Conservation (phyloP, 2,888 invertebrate species). For the Netelia inedita region DNA sequence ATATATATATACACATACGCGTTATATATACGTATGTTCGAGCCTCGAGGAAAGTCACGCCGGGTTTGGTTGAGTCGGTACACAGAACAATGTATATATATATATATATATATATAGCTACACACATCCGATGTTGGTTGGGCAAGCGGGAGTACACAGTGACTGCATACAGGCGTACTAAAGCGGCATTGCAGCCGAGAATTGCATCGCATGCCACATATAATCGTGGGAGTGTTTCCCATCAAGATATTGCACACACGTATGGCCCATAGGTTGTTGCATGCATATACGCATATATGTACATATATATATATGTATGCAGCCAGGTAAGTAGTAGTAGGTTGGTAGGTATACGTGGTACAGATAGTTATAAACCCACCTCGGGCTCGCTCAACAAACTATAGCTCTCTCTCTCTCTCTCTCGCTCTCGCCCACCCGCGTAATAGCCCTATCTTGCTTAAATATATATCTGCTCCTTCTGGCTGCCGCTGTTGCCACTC, state of each 20-base stretch:
- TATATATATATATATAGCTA: constrained; percentile 6
- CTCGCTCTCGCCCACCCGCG: constrained; percentile 75
- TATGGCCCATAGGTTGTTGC: constrained; percentile 63
- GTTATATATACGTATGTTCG: constrained; percentile 62
- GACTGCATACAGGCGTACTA: constrained; percentile 9
- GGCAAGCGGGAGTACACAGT: constrained; percentile 74
- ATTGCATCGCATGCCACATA: constrained; percentile 82
- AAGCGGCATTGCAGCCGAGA: constrained; percentile 70
- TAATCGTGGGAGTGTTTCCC: constrained; percentile 84
- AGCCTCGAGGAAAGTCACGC: constrained; percentile 57
- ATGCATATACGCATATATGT: constrained; percentile 9
- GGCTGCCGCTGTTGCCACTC: constrained; percentile 42
- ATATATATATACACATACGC: constrained; percentile 62
- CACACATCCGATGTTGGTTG: constrained; percentile 71
- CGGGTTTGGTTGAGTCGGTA: constrained; percentile 70
- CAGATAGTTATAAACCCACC: constrained; percentile 24
- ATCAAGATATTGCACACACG: constrained; percentile 80
- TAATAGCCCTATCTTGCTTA: constrained; percentile 80
- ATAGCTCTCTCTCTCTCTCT: constrained; percentile 15
- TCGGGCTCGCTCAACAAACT: constrained; percentile 29
- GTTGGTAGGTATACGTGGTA: constrained; percentile 31
- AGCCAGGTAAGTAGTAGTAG: constrained; percentile 11
- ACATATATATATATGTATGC: too few relatives aligned
- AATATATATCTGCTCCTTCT: constrained; percentile 77
- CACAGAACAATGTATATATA: constrained; percentile 41